Evolutionary conservation across 2,888 invertebrate species (phyloP).

Genomic region (Melanotus villosus): DNA sequence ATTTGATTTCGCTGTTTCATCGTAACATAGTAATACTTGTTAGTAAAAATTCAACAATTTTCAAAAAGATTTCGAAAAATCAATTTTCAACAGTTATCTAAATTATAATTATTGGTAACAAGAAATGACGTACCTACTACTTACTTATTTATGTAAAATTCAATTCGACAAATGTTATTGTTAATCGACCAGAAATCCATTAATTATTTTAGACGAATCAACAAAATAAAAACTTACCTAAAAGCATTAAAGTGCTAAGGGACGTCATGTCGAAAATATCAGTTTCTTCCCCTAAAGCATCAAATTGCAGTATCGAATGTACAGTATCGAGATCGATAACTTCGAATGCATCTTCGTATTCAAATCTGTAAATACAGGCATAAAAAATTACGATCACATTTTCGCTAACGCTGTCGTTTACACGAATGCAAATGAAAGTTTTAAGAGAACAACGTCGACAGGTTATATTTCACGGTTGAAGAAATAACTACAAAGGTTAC

Average conservation of each 20-base stretch:
- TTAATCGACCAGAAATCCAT: too few species aligned
- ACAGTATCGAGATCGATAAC: constrained; percentile 57
- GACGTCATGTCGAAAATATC: constrained; percentile 61
- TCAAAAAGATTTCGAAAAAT: too few species aligned
- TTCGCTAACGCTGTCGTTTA: not conserved
- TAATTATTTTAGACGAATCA: not conserved
- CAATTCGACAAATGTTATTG: too few species aligned
- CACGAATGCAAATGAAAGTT: not conserved
- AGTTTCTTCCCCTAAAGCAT: constrained; percentile 55
- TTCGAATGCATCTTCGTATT: constrained; percentile 48
- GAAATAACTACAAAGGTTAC: not conserved
- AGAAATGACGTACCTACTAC: too few species aligned
- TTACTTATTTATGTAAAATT: too few species aligned
- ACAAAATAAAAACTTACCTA: constrained; percentile 57
- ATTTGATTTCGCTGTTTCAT: too few species aligned
- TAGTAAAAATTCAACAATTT: too few species aligned
- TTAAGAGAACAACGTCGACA: not conserved
- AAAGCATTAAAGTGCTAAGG: constrained; percentile 58
- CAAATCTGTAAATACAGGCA: constrained; percentile 49
- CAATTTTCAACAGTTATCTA: too few species aligned
- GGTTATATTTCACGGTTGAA: not conserved
- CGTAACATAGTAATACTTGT: too few species aligned
- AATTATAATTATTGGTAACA: too few species aligned
- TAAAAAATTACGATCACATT: not conserved
- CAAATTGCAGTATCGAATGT: constrained; percentile 54